Evolutionary conservation across 1,140 invertebrate genomes (phyloP).

Genomic region (Mya arenaria): DNA sequence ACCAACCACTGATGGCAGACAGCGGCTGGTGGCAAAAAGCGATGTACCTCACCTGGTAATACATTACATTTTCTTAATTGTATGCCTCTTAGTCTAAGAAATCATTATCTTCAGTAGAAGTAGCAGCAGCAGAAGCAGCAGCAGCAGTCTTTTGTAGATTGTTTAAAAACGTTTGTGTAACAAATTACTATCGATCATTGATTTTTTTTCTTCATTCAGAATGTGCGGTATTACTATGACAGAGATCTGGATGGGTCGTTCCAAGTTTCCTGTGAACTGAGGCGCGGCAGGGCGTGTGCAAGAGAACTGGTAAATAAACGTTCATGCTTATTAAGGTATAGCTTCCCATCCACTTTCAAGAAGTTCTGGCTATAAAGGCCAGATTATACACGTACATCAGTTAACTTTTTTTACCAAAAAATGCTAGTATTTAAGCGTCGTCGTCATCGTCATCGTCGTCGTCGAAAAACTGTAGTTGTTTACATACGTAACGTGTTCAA

Average conservation of each 20-base stretch:
- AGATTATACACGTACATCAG: no score
- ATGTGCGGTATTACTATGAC: constrained; percentile 21
- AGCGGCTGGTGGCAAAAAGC: neutral
- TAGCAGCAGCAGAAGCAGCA: neutral
- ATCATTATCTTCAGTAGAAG: neutral
- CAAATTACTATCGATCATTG: neutral
- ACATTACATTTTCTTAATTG: neutral
- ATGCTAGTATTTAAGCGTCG: no score
- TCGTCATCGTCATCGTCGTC: no score
- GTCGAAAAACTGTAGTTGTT: no score
- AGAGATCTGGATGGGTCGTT: constrained; percentile 10
- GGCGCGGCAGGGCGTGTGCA: neutral
- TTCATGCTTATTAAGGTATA: no score
- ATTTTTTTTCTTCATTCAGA: neutral
- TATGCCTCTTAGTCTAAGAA: neutral
- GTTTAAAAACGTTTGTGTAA: neutral
- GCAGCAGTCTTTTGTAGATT: neutral
- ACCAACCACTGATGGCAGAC: constrained; percentile 11
- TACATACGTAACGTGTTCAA: no score
- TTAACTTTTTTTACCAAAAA: no score
- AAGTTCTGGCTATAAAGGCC: no score
- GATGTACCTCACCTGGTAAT: neutral
- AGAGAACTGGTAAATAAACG: constrained; percentile 14
- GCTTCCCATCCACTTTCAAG: no score
- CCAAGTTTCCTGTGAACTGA: constrained; percentile 7